Evolutionary conservation across 2,797 vertebrate genomes (phyloP), one percentile per base, ranked within the genome.

Genomic region (Thalassophryne amazonica): DNA sequence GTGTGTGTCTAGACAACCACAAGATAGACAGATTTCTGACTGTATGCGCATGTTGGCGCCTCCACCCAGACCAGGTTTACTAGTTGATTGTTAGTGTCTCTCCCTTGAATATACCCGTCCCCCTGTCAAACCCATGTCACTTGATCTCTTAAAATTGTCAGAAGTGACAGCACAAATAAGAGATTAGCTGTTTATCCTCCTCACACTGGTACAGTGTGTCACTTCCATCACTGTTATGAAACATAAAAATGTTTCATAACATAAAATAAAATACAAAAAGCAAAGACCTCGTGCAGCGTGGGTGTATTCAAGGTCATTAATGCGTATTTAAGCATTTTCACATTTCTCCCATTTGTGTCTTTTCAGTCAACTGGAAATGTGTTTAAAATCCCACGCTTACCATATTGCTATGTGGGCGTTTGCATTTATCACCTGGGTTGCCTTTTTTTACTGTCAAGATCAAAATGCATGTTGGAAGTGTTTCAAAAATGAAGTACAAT

Each of bases 361-460:
- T 66, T 66, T 63, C 50, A 60, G 67, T 75, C 32, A n/a, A 19
- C 36, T 29, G 49, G 45, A 51, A 53, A 55, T 46, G 34, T 60
- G 54, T 78, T 74, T 47, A 48, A 77, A 65, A 63, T 47, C 63
- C 75, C 71, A 77, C 57, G 11, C 55, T 38, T 41, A 33, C 35
- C 54, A 34, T 32, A 24, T 55, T 48, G 63, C 61, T 0, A 69
- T 21, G 56, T 56, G 43, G 65, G 66, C 52, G 69, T 77, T 69
- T 60, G 67, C 60, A 36, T 61, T 69, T 58, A 69, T 69, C 69
- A 78, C 75, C 71, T 27, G 43, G 33, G 74, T 77, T 68, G 3
- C 45, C 69, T 65, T 66, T 38, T 41, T 80, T 76, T 74, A 60
- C 71, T 61, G 54, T 55, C 21, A 27, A 32, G 63, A 73, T 82